A percentile compares a stretch with the other conserved stretches of the same genome.
Evolutionary conservation across 1,140 invertebrate genomes (phyloP).

Genomic region (Drosophila guanche): DNA sequence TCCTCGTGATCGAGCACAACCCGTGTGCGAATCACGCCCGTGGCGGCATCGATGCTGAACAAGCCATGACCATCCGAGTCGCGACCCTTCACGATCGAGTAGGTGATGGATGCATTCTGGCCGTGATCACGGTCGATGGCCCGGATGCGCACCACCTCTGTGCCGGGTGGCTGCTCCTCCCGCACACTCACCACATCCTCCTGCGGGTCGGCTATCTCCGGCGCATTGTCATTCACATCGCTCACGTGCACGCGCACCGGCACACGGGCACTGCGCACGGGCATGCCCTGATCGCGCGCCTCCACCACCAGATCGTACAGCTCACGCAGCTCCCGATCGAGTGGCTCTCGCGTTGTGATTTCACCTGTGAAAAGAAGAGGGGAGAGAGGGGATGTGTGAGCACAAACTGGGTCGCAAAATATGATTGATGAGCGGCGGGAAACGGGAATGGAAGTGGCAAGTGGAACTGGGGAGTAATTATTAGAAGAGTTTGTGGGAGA

Average conservation of each 20-base stretch:
- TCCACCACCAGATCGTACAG: slow-evolving; percentile 92
- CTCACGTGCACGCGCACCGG: slow-evolving; percentile 89
- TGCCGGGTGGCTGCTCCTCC: slow-evolving; percentile 93
- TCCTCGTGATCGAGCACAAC: slow-evolving; percentile 95
- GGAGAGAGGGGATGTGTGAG: slow-evolving; percentile 7
- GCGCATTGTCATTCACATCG: slow-evolving; percentile 96
- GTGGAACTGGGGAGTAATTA: too few species aligned
- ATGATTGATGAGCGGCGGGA: neutral
- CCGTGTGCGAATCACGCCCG: slow-evolving; percentile 94
- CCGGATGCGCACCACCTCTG: slow-evolving; percentile 92
- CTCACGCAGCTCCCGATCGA: slow-evolving; percentile 92
- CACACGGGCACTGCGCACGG: slow-evolving; percentile 89
- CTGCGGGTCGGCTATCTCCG: slow-evolving; percentile 93
- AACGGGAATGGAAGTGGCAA: neutral
- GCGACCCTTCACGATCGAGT: slow-evolving; percentile 92
- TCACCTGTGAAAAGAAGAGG: slow-evolving; percentile 87
- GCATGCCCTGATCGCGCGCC: slow-evolving; percentile 92
- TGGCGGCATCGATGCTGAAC: slow-evolving; percentile 93
- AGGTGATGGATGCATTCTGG: slow-evolving; percentile 93
- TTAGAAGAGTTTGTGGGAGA: too few species aligned
- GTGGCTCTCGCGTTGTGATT: slow-evolving; percentile 90
- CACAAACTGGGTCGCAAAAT: slow-evolving; percentile 4
- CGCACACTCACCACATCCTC: slow-evolving; percentile 94
- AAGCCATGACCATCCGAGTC: slow-evolving; percentile 92
- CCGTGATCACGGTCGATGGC: slow-evolving; percentile 95